Conservation (phyloP, 2,888 invertebrate genomes). For the Sepiola atlantica region DNA sequence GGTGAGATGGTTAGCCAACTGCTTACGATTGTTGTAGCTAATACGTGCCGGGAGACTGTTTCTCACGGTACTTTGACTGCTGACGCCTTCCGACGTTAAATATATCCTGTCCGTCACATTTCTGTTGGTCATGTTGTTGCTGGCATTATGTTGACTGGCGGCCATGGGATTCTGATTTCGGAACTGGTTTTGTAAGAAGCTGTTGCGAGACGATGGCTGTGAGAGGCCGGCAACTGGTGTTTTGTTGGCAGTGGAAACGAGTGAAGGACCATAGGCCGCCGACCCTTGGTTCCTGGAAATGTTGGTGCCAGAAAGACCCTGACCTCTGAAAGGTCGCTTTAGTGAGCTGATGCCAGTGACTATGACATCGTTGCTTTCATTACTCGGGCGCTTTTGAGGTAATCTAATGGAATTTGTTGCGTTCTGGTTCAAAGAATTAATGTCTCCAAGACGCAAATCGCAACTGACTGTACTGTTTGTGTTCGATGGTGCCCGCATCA, state of each 20-base stretch:
- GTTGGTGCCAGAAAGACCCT: not conserved
- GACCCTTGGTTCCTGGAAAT: not conserved
- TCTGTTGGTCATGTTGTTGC: not conserved
- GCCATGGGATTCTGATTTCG: not conserved
- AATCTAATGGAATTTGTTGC: not conserved
- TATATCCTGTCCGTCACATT: slow-evolving; percentile 38
- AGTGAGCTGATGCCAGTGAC: slow-evolving; percentile 46
- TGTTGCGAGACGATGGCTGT: not conserved
- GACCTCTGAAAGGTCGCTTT: slow-evolving; percentile 40
- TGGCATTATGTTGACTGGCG: not conserved
- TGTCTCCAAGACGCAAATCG: slow-evolving; percentile 23
- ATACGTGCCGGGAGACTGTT: not conserved
- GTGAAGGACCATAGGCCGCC: not conserved
- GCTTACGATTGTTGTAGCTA: slow-evolving; percentile 34
- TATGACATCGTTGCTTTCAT: slow-evolving; percentile 39
- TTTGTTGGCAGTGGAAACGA: not conserved
- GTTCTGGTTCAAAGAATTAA: slow-evolving; percentile 37
- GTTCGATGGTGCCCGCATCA: not conserved
- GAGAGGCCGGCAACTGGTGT: not conserved
- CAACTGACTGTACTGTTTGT: slow-evolving; percentile 37
- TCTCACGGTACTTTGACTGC: not conserved
- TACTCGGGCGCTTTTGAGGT: slow-evolving; percentile 44
- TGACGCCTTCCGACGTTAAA: not conserved
- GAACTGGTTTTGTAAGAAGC: slow-evolving; percentile 32
- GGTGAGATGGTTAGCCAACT: slow-evolving; percentile 3